Conservation (phyloP, 2,888 invertebrate genomes). For the Leptopterna dolabrata region DNA sequence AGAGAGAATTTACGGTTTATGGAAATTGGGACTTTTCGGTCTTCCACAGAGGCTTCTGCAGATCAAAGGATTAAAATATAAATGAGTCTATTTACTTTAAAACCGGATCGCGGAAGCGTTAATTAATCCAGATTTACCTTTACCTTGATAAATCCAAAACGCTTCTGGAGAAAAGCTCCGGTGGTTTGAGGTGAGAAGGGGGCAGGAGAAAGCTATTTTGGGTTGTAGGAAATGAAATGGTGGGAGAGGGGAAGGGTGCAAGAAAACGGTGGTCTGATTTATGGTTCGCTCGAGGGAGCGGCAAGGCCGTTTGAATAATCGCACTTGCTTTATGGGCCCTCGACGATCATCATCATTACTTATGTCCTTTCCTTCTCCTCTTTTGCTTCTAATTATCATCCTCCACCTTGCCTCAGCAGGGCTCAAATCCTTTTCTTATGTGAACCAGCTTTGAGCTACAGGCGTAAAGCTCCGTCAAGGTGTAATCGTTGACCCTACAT, state of each 20-base stretch:
- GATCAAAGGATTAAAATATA: slow-evolving; percentile 45
- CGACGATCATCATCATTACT: slow-evolving; percentile 54
- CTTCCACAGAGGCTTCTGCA: not conserved
- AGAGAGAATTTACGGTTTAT: not conserved
- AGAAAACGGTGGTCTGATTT: slow-evolving; percentile 38
- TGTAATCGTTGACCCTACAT: not conserved
- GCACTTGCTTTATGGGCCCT: slow-evolving; percentile 23
- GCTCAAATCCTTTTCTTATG: not conserved
- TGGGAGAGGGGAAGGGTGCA: not conserved
- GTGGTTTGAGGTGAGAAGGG: not conserved
- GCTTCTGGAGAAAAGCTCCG: not conserved
- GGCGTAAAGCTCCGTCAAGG: not conserved
- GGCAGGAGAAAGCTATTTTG: not conserved
- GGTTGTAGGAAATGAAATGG: not conserved
- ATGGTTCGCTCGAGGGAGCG: slow-evolving; percentile 30
- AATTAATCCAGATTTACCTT: slow-evolving; percentile 44
- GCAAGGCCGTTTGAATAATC: slow-evolving; percentile 55
- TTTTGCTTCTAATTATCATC: slow-evolving; percentile 44
- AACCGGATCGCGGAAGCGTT: slow-evolving; percentile 39
- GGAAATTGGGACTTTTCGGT: not conserved
- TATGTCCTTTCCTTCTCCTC: slow-evolving; percentile 45
- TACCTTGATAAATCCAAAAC: slow-evolving; percentile 35
- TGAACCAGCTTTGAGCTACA: not conserved
- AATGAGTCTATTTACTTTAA: slow-evolving; percentile 32
- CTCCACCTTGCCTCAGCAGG: not conserved